Base-by-base conservation (phyloP, 2,888 invertebrate genomes). In the Nesidiocoris tenuis region DNA sequence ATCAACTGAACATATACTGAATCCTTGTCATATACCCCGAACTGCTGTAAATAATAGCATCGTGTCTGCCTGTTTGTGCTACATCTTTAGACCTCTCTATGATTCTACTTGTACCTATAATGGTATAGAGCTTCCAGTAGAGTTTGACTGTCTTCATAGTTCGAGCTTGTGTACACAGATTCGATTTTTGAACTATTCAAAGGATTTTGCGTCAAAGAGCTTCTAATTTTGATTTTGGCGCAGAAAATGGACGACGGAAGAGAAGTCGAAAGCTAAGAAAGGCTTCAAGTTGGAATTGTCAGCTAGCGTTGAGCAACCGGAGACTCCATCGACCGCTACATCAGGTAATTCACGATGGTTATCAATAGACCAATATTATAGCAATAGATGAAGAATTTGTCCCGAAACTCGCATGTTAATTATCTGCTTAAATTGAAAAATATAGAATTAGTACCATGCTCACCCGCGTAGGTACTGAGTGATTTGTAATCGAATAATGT, bases 271-370 rank as follows among this genome's bases (percentile, higher is more conserved):
- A 77, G 88, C 89, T 81, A 90, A 90, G 84, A 90, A 90, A 82
- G 89, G 89, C 21, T 92, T 93, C 84, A 91, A 90, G 63, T 85
- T 93, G 79, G 93, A 94, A 82, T 88, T 93, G 84, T 85, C 89
- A 74, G 75, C 80, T 12, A 78, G 79, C 39, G 81, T 82, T 19
- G 72, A 72, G 19, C 72, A 72, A 56, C 19, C 39, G 55, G 61
- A 61, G n/a, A 12, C 23, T 12, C 59, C 59, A 9, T 3, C 59
- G 59, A 59, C n/a, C n/a, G 39, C 23, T 22, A 22, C 59, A 1
- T 22, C 70, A 59, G 70, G 70, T 70, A 70, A 67, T n/a, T n/a
- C n/a, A n/a, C n/a, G n/a, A n/a, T n/a, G n/a, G n/a, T n/a, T n/a
- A n/a, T n/a, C n/a, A n/a, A n/a, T n/a, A n/a, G n/a, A n/a, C n/a